Evolutionary conservation across 2,888 invertebrate species (phyloP).

Genomic region (Rhamphomyia laevipes): DNA sequence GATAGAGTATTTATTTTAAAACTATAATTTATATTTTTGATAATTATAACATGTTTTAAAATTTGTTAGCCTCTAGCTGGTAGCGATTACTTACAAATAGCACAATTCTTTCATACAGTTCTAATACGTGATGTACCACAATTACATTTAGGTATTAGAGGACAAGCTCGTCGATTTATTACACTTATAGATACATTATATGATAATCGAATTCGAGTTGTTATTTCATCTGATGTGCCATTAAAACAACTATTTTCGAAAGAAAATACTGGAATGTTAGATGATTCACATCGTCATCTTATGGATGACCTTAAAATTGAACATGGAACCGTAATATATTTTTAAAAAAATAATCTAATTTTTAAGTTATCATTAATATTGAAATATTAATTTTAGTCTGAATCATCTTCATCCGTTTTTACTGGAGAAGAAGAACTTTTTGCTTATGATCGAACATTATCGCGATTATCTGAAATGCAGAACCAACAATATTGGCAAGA

Average conservation of each 20-base stretch:
- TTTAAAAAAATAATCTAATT: neutral
- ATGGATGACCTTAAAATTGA: conserved; percentile 93
- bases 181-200: conserved; percentile 95
- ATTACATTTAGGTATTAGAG: conserved; percentile 63
- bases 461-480: conserved; percentile 93
- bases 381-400: conserved; percentile 42
- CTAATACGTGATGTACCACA: conserved; percentile 82
- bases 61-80: conserved; percentile 82
- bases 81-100: conserved; percentile 85
- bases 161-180: conserved; percentile 89
- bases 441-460: conserved; percentile 89
- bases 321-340: conserved; percentile 51
- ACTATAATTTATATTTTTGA: neutral
- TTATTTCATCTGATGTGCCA: conserved; percentile 71
- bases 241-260: conserved; percentile 61
- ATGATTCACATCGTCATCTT: conserved; percentile 70
- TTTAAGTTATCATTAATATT: neutral
- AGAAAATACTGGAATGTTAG: conserved; percentile 40
- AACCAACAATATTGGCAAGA: conserved; percentile 86
- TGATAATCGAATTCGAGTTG: conserved; percentile 78
- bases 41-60: neutral
- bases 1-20: conserved; percentile 52
- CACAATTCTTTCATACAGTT: conserved; percentile 90
- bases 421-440: conserved; percentile 97
- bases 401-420: conserved; percentile 78